A percentile compares a stretch with the other conserved stretches of the same genome.
Conservation (phyloP, 37 sponge, comb jelly and placozoan genomes). For the Bolinopsis microptera region DNA sequence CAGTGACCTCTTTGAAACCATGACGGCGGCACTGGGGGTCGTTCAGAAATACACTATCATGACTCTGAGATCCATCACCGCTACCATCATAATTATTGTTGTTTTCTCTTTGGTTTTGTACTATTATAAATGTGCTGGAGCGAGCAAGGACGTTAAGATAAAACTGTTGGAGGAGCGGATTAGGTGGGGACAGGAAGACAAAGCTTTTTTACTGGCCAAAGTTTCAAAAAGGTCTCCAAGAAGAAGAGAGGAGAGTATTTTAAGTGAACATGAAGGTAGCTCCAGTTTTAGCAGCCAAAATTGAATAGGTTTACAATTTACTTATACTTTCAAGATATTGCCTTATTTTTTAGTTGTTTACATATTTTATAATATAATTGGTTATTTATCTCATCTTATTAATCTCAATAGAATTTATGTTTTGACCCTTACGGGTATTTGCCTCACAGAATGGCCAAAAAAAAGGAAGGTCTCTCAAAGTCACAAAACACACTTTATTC, state of each 20-base stretch:
- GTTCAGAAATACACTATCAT: background rate
- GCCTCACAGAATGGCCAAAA: too few species aligned
- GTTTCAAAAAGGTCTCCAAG: background rate
- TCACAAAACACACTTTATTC: too few species aligned
- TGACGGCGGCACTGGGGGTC: conserved; percentile 1
- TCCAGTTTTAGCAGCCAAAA: background rate
- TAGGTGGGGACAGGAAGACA: conserved; percentile 1
- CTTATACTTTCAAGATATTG: too few species aligned
- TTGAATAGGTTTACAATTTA: too few species aligned
- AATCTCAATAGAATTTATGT: too few species aligned
- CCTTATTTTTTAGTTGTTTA: too few species aligned
- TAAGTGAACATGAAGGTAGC: background rate
- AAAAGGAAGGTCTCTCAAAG: too few species aligned
- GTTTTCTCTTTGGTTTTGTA: conserved; percentile 28
- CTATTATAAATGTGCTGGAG: conserved; percentile 49
- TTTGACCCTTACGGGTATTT: too few species aligned
- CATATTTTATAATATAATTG: too few species aligned
- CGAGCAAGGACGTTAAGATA: background rate
- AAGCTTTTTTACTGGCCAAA: conserved; percentile 6
- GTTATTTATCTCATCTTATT: too few species aligned
- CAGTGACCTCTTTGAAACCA: background rate
- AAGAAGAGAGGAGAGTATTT: background rate
- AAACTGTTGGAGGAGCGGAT: conserved; percentile 45
- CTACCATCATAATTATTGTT: conserved; percentile 35
- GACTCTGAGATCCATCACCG: background rate